These are phyloP conservation scores for Dioctria linearis DNA, from an alignment of 2,888 invertebrate genomes.

Conservation along the genomic window DNA sequence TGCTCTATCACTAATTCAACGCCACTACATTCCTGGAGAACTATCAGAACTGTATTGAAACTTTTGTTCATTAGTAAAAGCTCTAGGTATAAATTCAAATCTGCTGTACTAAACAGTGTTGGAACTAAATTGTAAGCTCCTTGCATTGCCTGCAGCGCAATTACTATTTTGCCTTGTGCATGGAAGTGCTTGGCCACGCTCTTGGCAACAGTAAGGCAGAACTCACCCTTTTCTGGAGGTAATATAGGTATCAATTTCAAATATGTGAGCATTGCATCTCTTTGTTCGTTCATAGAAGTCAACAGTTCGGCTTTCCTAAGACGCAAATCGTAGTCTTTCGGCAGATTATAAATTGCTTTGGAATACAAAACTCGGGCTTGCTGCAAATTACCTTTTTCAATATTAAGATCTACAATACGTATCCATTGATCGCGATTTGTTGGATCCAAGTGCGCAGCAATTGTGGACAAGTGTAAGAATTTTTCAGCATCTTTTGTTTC, in stretches of 20 bases:
- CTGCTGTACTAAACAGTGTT: conserved; percentile 79
- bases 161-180: conserved; percentile 79
- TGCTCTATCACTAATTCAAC: conserved; percentile 78
- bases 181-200: conserved; percentile 82
- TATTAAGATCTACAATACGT: conserved; percentile 84
- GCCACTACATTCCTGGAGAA: conserved; percentile 81
- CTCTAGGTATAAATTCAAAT: conserved; percentile 89
- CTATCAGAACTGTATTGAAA: conserved; percentile 77
- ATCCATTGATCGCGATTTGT: conserved; percentile 88
- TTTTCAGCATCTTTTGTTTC: conserved; percentile 86
- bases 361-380: conserved; percentile 89
- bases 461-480: conserved; percentile 85
- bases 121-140: conserved; percentile 84
- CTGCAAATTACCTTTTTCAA: conserved; percentile 80
- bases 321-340: conserved; percentile 81
- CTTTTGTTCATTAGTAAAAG: conserved; percentile 81
- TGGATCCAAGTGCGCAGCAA: conserved; percentile 88
- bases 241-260: conserved; percentile 80
- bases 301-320: conserved; percentile 81
- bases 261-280: conserved; percentile 80
- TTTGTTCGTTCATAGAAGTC: conserved; percentile 74
- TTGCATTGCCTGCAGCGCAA: conserved; percentile 83
- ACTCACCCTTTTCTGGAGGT: conserved; percentile 74
- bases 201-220: conserved; percentile 81
- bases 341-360: conserved; percentile 83